Conservation (phyloP, 1,140 invertebrate species). For the Drosophila tropicalis region DNA sequence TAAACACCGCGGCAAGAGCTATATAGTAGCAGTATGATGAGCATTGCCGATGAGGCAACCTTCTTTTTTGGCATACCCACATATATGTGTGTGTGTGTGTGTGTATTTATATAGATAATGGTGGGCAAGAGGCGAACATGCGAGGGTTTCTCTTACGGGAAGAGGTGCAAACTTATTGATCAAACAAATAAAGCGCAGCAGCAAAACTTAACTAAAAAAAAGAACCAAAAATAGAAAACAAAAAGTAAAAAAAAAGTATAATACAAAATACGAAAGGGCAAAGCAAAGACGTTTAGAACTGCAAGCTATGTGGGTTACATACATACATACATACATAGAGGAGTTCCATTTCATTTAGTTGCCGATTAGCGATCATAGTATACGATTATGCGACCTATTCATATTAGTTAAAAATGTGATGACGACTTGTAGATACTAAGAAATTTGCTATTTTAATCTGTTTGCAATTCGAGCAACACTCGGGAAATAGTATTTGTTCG, state of each 20-base stretch:
- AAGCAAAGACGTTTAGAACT: constrained; percentile 29
- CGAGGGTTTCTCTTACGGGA: constrained; percentile 43
- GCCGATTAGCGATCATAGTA: constrained; percentile 66
- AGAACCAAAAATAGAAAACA: constrained; percentile 2
- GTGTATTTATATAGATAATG: constrained; percentile 12
- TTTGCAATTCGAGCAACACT: neutral
- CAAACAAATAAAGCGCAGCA: constrained; percentile 77
- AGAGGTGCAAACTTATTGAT: constrained; percentile 70
- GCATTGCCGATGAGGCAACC: constrained; percentile 55
- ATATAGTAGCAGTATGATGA: constrained; percentile 10
- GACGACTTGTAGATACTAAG: constrained; percentile 2
- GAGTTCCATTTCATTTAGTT: constrained; percentile 63
- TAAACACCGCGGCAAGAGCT: constrained; percentile 48
- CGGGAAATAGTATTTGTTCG: neutral
- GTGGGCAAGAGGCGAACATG: neutral
- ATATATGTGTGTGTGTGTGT: neutral
- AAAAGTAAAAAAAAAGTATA: neutral
- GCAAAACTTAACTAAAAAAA: constrained; percentile 13
- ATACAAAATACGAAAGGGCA: constrained; percentile 40
- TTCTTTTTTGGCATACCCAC: neutral
- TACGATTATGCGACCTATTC: constrained; percentile 59
- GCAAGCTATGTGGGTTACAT: constrained; percentile 3
- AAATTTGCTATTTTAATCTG: neutral
- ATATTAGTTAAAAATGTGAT: constrained; percentile 47
- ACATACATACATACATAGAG: neutral